A percentile compares a stretch with the other conserved stretches of the same genome.
Evolutionary conservation across 2,113 vertebrate species (phyloP).

Genomic region (Eurystomus gularis): DNA sequence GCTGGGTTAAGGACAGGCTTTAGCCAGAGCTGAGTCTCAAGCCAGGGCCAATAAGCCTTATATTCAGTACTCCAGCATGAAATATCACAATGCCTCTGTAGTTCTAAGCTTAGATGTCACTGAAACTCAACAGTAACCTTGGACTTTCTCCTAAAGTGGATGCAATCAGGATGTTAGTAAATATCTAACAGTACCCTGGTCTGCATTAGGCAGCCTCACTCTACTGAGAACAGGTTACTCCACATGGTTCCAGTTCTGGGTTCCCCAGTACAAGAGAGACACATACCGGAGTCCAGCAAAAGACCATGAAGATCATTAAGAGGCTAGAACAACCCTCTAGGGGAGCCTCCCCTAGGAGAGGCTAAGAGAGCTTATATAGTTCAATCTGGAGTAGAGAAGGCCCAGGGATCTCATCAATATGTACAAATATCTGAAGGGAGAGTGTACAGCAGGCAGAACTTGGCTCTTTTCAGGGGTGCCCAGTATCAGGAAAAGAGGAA

Average conservation of each 20-base stretch:
- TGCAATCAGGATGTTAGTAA: neutral
- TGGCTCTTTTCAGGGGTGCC: neutral
- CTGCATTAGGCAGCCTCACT: neutral
- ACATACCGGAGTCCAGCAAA: no score
- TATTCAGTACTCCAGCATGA: neutral
- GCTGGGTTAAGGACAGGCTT: neutral
- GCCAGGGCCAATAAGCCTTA: neutral
- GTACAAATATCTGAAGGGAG: neutral
- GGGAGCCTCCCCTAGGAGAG: no score
- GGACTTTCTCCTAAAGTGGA: neutral
- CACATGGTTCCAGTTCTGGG: neutral
- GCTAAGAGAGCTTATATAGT: no score
- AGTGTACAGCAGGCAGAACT: neutral
- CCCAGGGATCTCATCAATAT: neutral
- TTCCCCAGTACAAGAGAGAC: neutral
- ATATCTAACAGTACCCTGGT: neutral
- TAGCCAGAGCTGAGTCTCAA: neutral
- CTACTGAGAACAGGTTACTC: neutral
- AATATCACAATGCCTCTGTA: neutral
- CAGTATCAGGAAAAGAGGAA: neutral
- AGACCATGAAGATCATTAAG: no score
- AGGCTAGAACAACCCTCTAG: no score
- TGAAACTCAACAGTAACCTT: neutral
- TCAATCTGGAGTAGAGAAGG: neutral
- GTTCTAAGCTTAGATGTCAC: neutral